Evolutionary conservation across 2,797 vertebrate species (phyloP), one percentile per base, ranked within the genome.

Genomic region (Echeneis naucrates): DNA sequence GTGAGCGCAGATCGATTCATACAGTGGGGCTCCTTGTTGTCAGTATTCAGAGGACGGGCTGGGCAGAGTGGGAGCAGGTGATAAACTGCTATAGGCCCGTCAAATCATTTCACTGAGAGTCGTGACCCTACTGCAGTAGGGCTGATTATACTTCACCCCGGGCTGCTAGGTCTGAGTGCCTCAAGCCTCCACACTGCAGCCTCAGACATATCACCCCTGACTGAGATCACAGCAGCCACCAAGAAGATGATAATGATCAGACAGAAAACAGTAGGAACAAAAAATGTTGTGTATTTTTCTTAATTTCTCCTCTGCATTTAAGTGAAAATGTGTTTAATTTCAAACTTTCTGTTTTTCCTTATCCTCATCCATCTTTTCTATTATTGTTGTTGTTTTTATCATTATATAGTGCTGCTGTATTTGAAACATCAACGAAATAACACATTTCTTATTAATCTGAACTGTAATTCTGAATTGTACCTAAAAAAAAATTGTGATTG

Each of bases 1-100:
- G 77, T 68, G 63, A 71, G 78, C n/a, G 48, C 72, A 66, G 82
- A 92, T 91, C 88, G 83, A 90, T 92, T 91, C 84, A 91, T 89
- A 88, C 85, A 90, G 91, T 86, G 77, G 44, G 72, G 56, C 69
- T 63, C 51, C 61, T 45, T 51, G 51, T 75, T 78, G 75, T 84
- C 82, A 78, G 76, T 72, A 63, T 80, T 70, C 69, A 59, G 69
- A 16, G 38, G 76, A 69, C n/a, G 68, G 72, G 60, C 66, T 16
- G 45, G 74, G 71, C 64, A 62, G 77, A 66, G 77, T 78, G 78
- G 85, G 76, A 90, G 86, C 86, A 74, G 79, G 77, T 77, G 91
- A 90, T 87, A 86, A 90, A 88, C 87, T 71, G 72, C 83, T 82
- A 76, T 56, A 68, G 85, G 75, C 77, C 83, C 70, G 86, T 83